phyloP scores from a whole-genome alignment of 2,113 vertebrate species.

The Girardinichthys multiradiatus region DNA sequence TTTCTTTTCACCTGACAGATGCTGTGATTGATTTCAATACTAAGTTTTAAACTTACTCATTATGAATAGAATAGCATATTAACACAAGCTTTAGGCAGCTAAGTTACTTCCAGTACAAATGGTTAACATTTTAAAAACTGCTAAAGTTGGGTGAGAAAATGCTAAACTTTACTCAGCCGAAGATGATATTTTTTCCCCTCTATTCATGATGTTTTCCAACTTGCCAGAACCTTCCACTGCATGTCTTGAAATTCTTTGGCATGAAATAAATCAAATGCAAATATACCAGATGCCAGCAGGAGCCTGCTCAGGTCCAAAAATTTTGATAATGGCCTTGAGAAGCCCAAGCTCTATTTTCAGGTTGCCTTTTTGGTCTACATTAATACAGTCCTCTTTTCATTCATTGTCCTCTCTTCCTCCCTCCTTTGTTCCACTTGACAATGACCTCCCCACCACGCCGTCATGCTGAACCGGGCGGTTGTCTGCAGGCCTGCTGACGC shows the following conservation, averaged over 20 bases:
- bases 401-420: constrained; percentile 24
- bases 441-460: constrained; percentile 57
- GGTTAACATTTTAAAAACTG: neutral
- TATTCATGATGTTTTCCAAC: constrained; percentile 24
- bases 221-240: neutral
- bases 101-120: neutral
- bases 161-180: neutral
- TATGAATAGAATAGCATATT: neutral
- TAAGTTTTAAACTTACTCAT: neutral
- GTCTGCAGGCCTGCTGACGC: constrained; percentile 63
- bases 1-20: neutral
- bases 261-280: constrained; percentile 49
- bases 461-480: constrained; percentile 64
- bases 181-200: neutral
- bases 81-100: neutral
- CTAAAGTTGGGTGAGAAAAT: neutral
- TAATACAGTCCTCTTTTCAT: constrained; percentile 21
- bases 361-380: constrained; percentile 27
- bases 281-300: constrained; percentile 47
- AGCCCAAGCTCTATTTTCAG: constrained; percentile 25
- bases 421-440: constrained; percentile 34
- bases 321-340: constrained; percentile 21
- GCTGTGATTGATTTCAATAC: neutral
- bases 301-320: constrained; percentile 15
- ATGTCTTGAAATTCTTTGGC: constrained; percentile 31